Base-by-base conservation (phyloP, 2,113 vertebrate species). In the Mus spicilegus region DNA sequence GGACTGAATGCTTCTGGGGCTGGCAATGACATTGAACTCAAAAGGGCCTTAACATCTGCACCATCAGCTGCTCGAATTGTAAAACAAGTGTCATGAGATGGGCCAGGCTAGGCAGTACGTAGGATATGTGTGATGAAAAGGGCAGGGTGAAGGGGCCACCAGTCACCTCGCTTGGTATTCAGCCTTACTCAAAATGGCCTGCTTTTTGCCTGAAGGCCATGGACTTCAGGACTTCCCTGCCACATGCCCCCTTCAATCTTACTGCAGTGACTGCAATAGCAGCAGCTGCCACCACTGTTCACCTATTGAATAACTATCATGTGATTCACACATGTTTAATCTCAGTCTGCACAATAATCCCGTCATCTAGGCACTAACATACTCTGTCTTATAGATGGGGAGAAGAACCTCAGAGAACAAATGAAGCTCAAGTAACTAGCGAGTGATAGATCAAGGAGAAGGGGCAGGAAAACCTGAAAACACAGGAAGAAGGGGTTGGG, bases 21-120 rank as follows among this genome's bases (percentile, higher is more conserved):
- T 78, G 81, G 95, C 88, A 93, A 67, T 97, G 95, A 97, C 76
- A 72, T 54, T 54, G 88, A 90, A 22, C 93, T 93, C 95, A 61
- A 54, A 90, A 92, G 69, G 65, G 46, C 65, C 24, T 28, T 54
- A 39, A 28, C 16, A 61, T 63, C 93, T 96, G 54, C 36, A n/a
- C 93, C 39, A 95, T 93, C 46, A 81, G 92, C 73, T 93, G 61
- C 92, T 91, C 95, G 89, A 92, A 28, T 5, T 46, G 93, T 86
- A 77, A 94, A 92, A 70, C 58, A 77, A n/a, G 19, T 84, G 17
- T 39, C 86, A 93, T 75, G 63, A 89, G 46, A 81, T 36, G 17
- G 36, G 7, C 26, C 24, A 49, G 28, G 17, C 49, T 46, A 54
- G n/a, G 30, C 30, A 26, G 65, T 6, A 4, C n/a, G 16, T 3